Evolutionary conservation across 1,140 invertebrate genomes (phyloP).

Genomic region (Bombyx mori): ASM3026992v2 NC_085109.1:10660501-10661000

Average conservation of each 20-base stretch:
- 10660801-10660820: conserved; percentile 75
- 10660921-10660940: conserved; percentile 19
- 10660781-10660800: conserved; percentile 65
- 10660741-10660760: conserved; percentile 55
- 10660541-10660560: background rate
- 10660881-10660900: too few species aligned
- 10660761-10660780: conserved; percentile 44
- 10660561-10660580: background rate
- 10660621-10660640: conserved; percentile 2
- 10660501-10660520: too few species aligned
- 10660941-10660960: conserved; percentile 58
- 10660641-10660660: conserved; percentile 94
- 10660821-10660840: conserved; percentile 29
- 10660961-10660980: conserved; percentile 47
- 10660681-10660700: conserved; percentile 98
- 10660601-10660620: background rate
- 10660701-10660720: conserved; percentile 88
- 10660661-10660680: conserved; percentile 95
- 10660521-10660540: too few species aligned
- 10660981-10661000: too few species aligned
- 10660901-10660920: conserved; percentile 2
- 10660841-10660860: conserved; percentile 2
- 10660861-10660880: too few species aligned
- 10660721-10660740: conserved; percentile 52
- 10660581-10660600: background rate